Evolutionary conservation across 2,888 invertebrate species (phyloP).

Genomic region (Thereva unica): DNA sequence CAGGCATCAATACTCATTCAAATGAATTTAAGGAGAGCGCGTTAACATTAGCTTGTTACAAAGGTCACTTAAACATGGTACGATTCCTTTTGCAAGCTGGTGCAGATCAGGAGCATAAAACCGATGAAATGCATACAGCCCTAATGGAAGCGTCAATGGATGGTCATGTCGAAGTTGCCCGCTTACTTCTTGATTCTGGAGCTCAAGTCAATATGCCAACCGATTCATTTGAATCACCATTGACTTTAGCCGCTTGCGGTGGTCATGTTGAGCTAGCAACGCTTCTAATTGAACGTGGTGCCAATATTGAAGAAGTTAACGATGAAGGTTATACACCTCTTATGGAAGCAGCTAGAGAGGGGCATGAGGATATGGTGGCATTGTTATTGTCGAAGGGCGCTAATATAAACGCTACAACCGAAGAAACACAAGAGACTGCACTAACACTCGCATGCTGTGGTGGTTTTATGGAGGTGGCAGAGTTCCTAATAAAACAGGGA

Average conservation of each 20-base stretch:
- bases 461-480: conserved; percentile 93
- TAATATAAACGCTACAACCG: conserved; percentile 97
- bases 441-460: conserved; percentile 92
- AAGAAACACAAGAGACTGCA: conserved; percentile 97
- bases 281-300: conserved; percentile 93
- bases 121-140: conserved; percentile 99
- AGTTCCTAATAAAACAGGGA: conserved; percentile 92
- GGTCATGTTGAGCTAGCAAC: conserved; percentile 97
- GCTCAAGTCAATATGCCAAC: conserved; percentile 99
- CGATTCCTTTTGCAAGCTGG: conserved; percentile 93
- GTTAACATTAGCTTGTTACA: conserved; percentile 91
- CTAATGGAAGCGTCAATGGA: conserved; percentile 99
- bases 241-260: conserved; percentile 97
- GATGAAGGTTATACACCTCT: conserved; percentile 99
- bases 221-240: conserved; percentile 98
- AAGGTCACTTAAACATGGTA: conserved; percentile 97
- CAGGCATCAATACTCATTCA: conserved; percentile 97
- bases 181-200: conserved; percentile 91
- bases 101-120: conserved; percentile 97
- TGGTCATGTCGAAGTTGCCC: conserved; percentile 97
- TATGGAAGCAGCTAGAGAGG: conserved; percentile 98
- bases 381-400: conserved; percentile 90
- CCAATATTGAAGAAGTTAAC: conserved; percentile 98
- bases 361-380: conserved; percentile 98
- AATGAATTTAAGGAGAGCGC: conserved; percentile 99